Base-by-base conservation (phyloP, 2,797 vertebrate species). In the Crenuchus spilurus region DNA sequence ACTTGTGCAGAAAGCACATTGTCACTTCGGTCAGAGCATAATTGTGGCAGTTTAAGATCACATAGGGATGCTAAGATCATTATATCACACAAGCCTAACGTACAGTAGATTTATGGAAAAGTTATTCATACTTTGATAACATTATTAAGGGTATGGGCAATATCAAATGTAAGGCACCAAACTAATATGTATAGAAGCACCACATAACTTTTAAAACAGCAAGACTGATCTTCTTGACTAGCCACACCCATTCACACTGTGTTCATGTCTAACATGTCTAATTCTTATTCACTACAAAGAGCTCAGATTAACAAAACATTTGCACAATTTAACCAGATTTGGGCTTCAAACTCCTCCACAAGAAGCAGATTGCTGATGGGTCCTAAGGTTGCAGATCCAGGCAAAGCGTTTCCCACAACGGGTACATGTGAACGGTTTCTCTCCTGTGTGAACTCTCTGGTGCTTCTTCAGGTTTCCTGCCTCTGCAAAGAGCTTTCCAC, bases 391-490 rank as follows among this genome's bases (percentile, higher is more conserved):
- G 80, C 91, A 91, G 76, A 91, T 91, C 91, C 91, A 91, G 57
- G 90, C 91, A 1, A 92, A 92, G 2, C 71, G 83, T 72, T 89
- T 93, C 9, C 91, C 91, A 30, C 92, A 93, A 22, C 86, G 83
- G 11, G 78, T 68, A 39, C 92, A 93, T 37, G 77, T 72, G 69
- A 85, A 93, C 3, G 92, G 92, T 63, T 92, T 92, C 80, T 93
- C 92, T 35, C 92, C 90, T 0, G 90, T 92, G 77, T 93, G 92
- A 41, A 92, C 90, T 2, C 89, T 80, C 82, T 92, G 91, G 82
- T 93, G 92, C 73, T 92, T 92, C 67, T 92, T 93, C 33, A 93
- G 85, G 77, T 92, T 92, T 4, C 92, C 91, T 0, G 91, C 91
- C 82, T 92, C 91, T 0, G 91, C 88, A 80, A 92, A 92, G 37